These are phyloP conservation scores for Drosophila helvetica DNA, from an alignment of 2,888 invertebrate species.

Conservation along the genomic window DNA sequence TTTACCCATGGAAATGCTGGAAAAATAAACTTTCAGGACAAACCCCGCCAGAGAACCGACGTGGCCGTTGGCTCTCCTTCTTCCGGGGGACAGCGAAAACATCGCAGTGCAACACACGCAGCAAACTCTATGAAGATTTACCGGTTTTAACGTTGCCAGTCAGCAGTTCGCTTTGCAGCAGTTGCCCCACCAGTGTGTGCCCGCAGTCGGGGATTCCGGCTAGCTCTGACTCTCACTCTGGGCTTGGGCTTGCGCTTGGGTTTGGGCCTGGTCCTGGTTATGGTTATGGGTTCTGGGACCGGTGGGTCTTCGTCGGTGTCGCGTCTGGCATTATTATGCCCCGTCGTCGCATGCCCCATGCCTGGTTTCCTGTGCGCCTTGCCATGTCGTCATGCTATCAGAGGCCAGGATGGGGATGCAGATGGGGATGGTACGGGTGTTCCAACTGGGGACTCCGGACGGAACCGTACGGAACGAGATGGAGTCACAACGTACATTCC, in stretches of 20 bases:
- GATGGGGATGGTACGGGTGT: constrained; percentile 7
- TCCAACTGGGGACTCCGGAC: constrained; percentile 4
- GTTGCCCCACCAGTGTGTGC: constrained; percentile 22
- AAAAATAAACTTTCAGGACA: background rate
- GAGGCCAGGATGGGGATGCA: constrained; percentile 38
- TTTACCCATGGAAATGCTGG: too few species aligned
- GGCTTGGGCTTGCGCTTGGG: background rate
- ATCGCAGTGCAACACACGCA: constrained; percentile 52
- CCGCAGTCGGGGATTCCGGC: background rate
- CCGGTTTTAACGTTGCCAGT: constrained; percentile 79
- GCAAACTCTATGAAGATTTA: constrained; percentile 77
- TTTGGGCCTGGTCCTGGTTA: constrained; percentile 1
- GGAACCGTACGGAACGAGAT: constrained; percentile 15
- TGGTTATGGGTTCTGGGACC: constrained; percentile 30
- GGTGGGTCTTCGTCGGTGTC: constrained; percentile 49
- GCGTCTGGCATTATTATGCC: constrained; percentile 76
- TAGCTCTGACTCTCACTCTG: constrained; percentile 1
- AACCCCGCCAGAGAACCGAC: background rate
- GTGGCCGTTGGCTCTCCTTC: background rate
- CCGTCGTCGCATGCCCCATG: constrained; percentile 60
- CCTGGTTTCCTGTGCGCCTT: constrained; percentile 71
- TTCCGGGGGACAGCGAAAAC: constrained; percentile 17
- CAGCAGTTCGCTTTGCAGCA: constrained; percentile 62
- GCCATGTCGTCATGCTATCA: constrained; percentile 71
- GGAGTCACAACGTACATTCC: constrained; percentile 8